Percentiles rank a stretch among this genome's conserved stretches.
Conservation (phyloP, 1,140 invertebrate genomes). For the Adelges cooleyi region DNA sequence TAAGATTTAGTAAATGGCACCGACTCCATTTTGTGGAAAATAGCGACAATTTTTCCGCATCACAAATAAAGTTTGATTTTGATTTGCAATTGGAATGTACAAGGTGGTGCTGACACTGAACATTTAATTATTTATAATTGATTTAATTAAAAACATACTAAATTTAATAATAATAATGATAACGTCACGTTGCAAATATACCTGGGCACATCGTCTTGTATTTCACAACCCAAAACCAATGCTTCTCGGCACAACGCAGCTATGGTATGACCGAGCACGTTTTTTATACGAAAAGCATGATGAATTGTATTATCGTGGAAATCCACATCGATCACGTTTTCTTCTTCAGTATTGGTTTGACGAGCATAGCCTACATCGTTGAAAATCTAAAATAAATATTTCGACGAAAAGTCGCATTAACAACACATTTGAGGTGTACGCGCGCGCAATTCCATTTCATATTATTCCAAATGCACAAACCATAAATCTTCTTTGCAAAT, state of each 20-base stretch:
- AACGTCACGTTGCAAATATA: slow-evolving; percentile 35
- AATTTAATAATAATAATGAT: no score
- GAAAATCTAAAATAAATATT: slow-evolving; percentile 54
- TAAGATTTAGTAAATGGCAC: no score
- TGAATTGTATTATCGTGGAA: slow-evolving; percentile 87
- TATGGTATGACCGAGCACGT: slow-evolving; percentile 67
- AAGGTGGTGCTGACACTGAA: no score
- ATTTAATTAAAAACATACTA: no score
- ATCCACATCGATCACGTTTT: slow-evolving; percentile 81
- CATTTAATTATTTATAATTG: no score
- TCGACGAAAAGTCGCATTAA: no score
- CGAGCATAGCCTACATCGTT: slow-evolving; percentile 73
- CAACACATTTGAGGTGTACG: neutral
- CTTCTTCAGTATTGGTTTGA: slow-evolving; percentile 55
- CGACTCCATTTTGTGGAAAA: no score
- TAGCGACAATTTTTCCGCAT: no score
- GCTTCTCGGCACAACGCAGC: slow-evolving; percentile 69
- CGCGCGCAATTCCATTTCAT: no score
- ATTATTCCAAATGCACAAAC: slow-evolving; percentile 41
- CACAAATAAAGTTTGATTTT: no score
- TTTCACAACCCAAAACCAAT: slow-evolving; percentile 63
- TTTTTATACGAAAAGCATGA: slow-evolving; percentile 78
- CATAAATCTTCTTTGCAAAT: slow-evolving; percentile 71
- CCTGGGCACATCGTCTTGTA: slow-evolving; percentile 45
- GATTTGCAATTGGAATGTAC: no score